These are phyloP conservation scores for Brotula barbata DNA, from an alignment of 2,797 vertebrate species.

Conservation along the genomic window DNA sequence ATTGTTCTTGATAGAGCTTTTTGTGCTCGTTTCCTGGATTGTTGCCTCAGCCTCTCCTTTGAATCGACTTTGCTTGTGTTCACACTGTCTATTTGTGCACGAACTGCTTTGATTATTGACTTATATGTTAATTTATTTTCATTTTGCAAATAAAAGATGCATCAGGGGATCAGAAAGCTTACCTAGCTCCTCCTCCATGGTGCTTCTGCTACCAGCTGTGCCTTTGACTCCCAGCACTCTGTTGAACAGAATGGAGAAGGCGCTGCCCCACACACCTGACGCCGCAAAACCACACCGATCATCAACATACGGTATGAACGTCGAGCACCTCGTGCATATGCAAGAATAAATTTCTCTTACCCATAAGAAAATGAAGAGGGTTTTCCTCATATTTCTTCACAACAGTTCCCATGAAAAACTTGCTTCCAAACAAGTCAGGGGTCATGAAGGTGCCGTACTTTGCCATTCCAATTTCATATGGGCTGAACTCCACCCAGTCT, in stretches of 20 bases:
- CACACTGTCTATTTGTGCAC: too few relatives aligned
- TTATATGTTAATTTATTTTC: neutral
- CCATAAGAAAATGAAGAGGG: slow-evolving; percentile 97
- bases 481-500: slow-evolving; percentile 99
- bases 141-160: slow-evolving; percentile 1
- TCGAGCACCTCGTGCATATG: neutral
- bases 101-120: too few relatives aligned
- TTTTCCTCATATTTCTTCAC: slow-evolving; percentile 93
- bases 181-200: slow-evolving; percentile 99
- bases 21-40: too few relatives aligned
- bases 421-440: slow-evolving; percentile 95
- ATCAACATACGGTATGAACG: neutral
- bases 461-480: slow-evolving; percentile 98
- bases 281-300: neutral
- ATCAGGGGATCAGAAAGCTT: slow-evolving; percentile 55
- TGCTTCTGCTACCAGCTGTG: slow-evolving; percentile 80
- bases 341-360: slow-evolving; percentile 69
- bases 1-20: too few relatives aligned
- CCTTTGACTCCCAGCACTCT: slow-evolving; percentile 92
- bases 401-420: slow-evolving; percentile 97
- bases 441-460: slow-evolving; percentile 99
- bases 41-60: too few relatives aligned
- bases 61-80: too few relatives aligned
- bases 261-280: slow-evolving; percentile 96
- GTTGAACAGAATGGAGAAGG: slow-evolving; percentile 98